Percentiles rank a stretch among this genome's conserved stretches.
Conservation (phyloP, 1,140 invertebrate species). For the Geopemphigus sp. region DNA sequence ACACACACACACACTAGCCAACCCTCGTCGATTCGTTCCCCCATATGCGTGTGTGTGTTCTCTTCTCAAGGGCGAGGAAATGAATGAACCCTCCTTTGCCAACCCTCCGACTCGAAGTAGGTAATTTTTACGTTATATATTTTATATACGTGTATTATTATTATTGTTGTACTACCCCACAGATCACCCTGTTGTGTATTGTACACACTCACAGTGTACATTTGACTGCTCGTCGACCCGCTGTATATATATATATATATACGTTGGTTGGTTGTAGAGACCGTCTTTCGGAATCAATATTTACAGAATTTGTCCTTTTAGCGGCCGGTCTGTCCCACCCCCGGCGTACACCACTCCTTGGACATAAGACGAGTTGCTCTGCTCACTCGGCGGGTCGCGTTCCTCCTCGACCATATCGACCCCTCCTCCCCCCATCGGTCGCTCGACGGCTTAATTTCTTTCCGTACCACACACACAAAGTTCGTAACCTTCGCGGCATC, state of each 20-base stretch:
- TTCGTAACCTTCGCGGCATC: too few relatives aligned
- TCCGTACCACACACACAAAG: too few relatives aligned
- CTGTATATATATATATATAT: neutral
- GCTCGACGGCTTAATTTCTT: too few relatives aligned
- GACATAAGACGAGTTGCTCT: too few relatives aligned
- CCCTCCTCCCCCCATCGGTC: too few relatives aligned
- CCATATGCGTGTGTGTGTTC: neutral
- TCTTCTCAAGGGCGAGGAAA: conserved; percentile 16
- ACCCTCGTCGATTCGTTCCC: conserved; percentile 43
- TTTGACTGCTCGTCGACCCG: neutral
- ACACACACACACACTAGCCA: neutral
- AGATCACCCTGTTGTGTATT: neutral
- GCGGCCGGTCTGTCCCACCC: too few relatives aligned
- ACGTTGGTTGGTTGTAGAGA: neutral
- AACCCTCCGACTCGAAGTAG: neutral
- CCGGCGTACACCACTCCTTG: too few relatives aligned
- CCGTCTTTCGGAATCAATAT: conserved; percentile 11
- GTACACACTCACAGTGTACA: neutral
- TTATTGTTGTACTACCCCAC: too few relatives aligned
- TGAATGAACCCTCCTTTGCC: conserved; percentile 41
- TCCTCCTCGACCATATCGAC: too few relatives aligned
- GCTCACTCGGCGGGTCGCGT: too few relatives aligned
- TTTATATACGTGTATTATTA: neutral
- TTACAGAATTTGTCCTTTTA: conserved; percentile 3
- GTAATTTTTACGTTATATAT: neutral